A percentile compares a stretch with the other conserved stretches of the same genome.
Conservation (phyloP, 2,113 vertebrate species). For the Atherinomorus stipes region DNA sequence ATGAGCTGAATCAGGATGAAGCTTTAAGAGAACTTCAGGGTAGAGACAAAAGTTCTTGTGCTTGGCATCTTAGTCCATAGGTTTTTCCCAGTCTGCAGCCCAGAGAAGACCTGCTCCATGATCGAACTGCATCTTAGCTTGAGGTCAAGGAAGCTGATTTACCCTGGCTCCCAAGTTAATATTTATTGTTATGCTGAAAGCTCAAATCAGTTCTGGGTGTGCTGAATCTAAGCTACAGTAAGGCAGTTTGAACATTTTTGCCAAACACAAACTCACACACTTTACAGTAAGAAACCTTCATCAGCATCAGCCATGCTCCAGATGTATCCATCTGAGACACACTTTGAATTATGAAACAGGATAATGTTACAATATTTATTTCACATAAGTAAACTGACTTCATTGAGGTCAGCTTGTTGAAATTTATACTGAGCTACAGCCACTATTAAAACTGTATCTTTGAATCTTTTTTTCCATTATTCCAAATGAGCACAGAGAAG, state of each 20-base stretch:
- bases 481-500: not conserved
- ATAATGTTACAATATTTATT: not conserved
- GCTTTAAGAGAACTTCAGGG: not conserved
- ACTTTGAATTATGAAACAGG: not conserved
- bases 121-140: slow-evolving; percentile 27
- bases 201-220: not conserved
- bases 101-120: not conserved
- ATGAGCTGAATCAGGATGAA: slow-evolving; percentile 48
- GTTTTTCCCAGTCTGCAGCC: not conserved
- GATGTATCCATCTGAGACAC: not conserved
- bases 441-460: not conserved
- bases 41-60: slow-evolving; percentile 14
- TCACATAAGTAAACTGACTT: not conserved
- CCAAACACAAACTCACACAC: not conserved
- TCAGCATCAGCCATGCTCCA: not conserved
- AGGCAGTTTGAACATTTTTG: too few relatives aligned
- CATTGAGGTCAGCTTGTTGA: not conserved
- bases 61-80: slow-evolving; percentile 42
- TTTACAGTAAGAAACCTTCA: not conserved
- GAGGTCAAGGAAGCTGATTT: slow-evolving; percentile 47
- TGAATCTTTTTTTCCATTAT: not conserved
- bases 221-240: slow-evolving; percentile 1
- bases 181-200: not conserved
- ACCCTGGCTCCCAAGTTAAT: slow-evolving; percentile 9
- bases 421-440: too few relatives aligned